Conservation (phyloP, 2,113 vertebrate genomes). For the Mormyrus lacerda region DNA sequence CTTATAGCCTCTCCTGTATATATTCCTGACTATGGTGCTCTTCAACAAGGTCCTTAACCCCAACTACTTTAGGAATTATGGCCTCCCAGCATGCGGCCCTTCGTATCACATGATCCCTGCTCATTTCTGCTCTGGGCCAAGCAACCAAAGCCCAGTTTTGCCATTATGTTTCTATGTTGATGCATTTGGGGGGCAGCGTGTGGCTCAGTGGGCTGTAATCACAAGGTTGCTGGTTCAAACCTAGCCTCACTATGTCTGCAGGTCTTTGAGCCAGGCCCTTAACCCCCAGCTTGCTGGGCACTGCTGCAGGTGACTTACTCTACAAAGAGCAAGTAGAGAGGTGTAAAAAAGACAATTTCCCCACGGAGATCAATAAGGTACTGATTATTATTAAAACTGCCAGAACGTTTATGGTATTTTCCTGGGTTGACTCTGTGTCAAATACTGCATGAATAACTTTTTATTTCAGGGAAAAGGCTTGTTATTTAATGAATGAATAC, state of each 20-base stretch:
- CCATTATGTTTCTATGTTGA: constrained; percentile 36
- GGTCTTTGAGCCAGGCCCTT: too few species aligned
- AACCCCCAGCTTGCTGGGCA: too few species aligned
- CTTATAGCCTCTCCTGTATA: background rate
- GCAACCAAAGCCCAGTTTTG: background rate
- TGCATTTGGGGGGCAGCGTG: too few species aligned
- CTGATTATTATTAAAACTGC: too few species aligned
- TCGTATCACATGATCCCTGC: background rate
- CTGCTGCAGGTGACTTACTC: too few species aligned
- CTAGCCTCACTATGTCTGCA: too few species aligned
- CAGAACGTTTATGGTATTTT: background rate
- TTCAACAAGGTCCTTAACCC: background rate
- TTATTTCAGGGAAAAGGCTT: background rate
- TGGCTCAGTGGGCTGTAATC: too few species aligned
- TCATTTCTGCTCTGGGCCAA: background rate
- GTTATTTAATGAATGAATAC: background rate
- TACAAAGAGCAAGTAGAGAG: too few species aligned
- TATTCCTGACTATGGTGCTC: background rate
- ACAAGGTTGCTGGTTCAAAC: too few species aligned
- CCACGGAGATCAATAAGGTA: too few species aligned
- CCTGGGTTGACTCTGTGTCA: background rate
- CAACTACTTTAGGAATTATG: background rate
- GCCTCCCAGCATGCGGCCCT: background rate
- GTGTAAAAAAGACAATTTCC: too few species aligned
- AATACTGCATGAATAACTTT: background rate